Evolutionary conservation across 37 sponge, comb jelly and placozoan species (phyloP), one percentile per base, ranked within the genome.

Genomic region (Halichondria panicea): DNA sequence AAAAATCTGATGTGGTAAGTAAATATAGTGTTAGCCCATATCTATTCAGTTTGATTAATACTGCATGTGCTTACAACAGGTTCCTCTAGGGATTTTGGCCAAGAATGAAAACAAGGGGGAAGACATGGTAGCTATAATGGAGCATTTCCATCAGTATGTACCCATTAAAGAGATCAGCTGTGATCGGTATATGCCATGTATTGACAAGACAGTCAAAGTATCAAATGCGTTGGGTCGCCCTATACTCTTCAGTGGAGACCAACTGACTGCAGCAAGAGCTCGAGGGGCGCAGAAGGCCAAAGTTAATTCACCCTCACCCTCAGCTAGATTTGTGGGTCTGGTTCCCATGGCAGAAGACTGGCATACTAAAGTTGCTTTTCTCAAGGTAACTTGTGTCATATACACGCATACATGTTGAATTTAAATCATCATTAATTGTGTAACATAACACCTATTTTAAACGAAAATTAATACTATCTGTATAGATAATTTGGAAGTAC

Each of bases 311-410:
- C 54, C 25, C 15, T 33, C 63, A 36, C 67, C 66, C 18, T 66
- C 67, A 48, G 37, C 22, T 28, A 77, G 43, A 34, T 41, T 77
- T 41, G 12, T 22, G 30, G 78, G 78, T 18, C 38, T 77, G 40
- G n/a, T 80, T n/a, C 78, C 78, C 30, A 59, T 66, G 42, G 67
- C 36, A 43, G 68, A n/a, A 28, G 78, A 76, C 35, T 76, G 77
- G 77, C 77, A 76, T 30, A 62, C 77, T 7, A 76, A 76, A 41
- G 22, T 43, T 32, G 55, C 15, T 9, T 34, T 77, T 11, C 41
- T 77, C 27, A 37, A 30, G 45, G 55, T 25, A 76, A 76, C n/a
- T n/a, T n/a, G n/a, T n/a, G n/a, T n/a, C n/a, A n/a, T n/a, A n/a
- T n/a, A n/a, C n/a, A n/a, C n/a, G n/a, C n/a, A n/a, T n/a, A n/a